Percentiles rank a stretch among this genome's conserved stretches.
phyloP scores from a whole-genome alignment of 2,797 vertebrate species.

The Pelochelys cantorii region DNA sequence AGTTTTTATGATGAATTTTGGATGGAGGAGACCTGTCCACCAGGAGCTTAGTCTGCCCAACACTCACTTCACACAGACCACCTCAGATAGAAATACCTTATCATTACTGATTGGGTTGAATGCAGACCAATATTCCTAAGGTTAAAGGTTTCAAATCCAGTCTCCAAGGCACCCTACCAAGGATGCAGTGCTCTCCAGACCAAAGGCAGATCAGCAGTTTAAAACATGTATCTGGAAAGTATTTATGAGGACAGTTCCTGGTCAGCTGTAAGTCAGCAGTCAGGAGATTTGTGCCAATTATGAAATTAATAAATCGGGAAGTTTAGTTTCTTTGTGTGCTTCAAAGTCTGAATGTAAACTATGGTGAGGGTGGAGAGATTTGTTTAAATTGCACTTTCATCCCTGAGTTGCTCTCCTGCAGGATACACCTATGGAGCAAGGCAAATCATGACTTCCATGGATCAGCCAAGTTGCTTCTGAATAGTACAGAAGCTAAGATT shows the following conservation, averaged over 20 bases:
- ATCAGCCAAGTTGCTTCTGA: constrained; percentile 22
- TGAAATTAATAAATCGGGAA: constrained; percentile 68
- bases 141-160: constrained; percentile 29
- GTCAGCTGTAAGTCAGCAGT: constrained; percentile 50
- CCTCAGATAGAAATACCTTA: neutral
- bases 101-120: neutral
- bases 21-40: constrained; percentile 6
- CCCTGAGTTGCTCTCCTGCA: constrained; percentile 36
- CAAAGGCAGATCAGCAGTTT: constrained; percentile 34
- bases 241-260: constrained; percentile 51
- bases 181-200: constrained; percentile 5
- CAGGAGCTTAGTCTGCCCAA: neutral
- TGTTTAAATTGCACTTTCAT: constrained; percentile 55
- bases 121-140: neutral
- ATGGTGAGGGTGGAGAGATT: constrained; percentile 37
- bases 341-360: constrained; percentile 50
- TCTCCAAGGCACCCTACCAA: neutral
- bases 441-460: constrained; percentile 31
- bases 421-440: constrained; percentile 36
- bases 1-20: rapidly evolving
- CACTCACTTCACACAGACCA: rapidly evolving
- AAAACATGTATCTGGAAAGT: constrained; percentile 29
- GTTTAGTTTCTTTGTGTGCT: constrained; percentile 42
- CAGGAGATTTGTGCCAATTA: constrained; percentile 43
- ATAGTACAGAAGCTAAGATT: constrained; percentile 13